Evolutionary conservation across 2,888 invertebrate genomes (phyloP).

Genomic region (Pyrrhia umbra): DNA sequence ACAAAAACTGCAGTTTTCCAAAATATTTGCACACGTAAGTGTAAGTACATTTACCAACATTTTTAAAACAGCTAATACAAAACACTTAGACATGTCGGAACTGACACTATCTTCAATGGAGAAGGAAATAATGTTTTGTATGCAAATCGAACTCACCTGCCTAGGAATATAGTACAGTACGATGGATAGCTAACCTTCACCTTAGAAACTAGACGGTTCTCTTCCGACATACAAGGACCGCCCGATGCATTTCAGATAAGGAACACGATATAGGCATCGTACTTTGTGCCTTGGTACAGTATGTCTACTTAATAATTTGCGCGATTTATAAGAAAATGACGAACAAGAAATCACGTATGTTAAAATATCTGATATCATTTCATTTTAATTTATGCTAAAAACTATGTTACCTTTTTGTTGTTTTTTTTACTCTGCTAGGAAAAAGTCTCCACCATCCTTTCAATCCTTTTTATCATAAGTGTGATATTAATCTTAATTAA

Average conservation of each 20-base stretch:
- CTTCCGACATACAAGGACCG: conserved; percentile 31
- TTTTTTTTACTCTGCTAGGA: no score
- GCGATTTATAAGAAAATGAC: neutral
- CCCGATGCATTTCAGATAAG: conserved; percentile 17
- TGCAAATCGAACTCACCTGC: conserved; percentile 16
- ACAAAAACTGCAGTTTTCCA: neutral
- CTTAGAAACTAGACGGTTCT: conserved; percentile 8
- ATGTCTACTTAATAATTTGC: no score
- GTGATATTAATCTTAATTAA: no score
- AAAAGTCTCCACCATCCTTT: no score
- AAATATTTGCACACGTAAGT: no score
- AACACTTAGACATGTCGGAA: conserved; percentile 23
- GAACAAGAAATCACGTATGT: no score
- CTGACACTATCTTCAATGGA: neutral
- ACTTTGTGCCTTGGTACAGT: neutral
- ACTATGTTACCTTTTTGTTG: no score
- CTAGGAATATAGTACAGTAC: conserved; percentile 26
- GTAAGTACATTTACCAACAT: neutral
- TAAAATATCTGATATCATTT: no score
- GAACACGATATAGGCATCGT: neutral
- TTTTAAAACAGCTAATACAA: neutral
- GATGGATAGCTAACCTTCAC: conserved; percentile 40
- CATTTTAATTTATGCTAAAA: no score
- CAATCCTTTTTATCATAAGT: no score
- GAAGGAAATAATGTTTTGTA: conserved; percentile 39